These are phyloP conservation scores for Julus scanicus DNA, from an alignment of 2,888 invertebrate genomes.

Conservation along the genomic window DNA sequence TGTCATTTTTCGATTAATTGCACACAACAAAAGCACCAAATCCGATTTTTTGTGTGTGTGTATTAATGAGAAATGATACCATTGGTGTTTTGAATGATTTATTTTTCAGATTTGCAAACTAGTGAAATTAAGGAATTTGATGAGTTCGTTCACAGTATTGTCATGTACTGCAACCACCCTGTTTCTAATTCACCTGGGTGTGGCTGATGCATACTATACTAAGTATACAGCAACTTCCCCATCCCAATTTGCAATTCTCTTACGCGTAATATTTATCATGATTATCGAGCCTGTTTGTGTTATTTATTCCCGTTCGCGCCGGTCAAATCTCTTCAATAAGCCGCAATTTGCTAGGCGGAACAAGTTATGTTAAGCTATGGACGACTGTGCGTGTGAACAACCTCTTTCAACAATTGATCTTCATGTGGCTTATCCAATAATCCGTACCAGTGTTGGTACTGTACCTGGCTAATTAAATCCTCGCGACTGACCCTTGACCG, in stretches of 20 bases:
- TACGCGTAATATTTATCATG: background rate
- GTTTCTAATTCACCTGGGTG: background rate
- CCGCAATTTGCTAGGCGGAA: background rate
- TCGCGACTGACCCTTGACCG: background rate
- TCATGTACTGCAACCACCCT: background rate
- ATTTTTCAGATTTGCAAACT: background rate
- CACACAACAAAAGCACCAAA: background rate
- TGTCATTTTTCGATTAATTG: background rate
- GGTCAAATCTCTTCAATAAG: constrained; percentile 35
- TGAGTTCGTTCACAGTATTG: constrained; percentile 22
- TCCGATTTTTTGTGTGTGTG: background rate
- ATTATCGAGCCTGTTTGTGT: constrained; percentile 13
- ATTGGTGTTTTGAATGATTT: background rate
- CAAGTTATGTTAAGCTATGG: constrained; percentile 9
- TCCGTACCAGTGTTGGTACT: background rate
- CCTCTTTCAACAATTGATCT: constrained; percentile 16
- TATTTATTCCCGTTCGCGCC: constrained; percentile 8
- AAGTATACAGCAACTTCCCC: background rate
- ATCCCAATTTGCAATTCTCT: background rate
- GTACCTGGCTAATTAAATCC: constrained; percentile 1
- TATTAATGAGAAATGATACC: no score
- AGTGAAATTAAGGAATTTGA: background rate
- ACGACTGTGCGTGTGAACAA: constrained; percentile 22
- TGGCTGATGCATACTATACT: background rate
- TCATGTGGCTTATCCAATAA: background rate